Evolutionary conservation across 2,797 vertebrate genomes (phyloP), one percentile per base, ranked within the genome.

Genomic region (Melanogrammus aeglefinus): DNA sequence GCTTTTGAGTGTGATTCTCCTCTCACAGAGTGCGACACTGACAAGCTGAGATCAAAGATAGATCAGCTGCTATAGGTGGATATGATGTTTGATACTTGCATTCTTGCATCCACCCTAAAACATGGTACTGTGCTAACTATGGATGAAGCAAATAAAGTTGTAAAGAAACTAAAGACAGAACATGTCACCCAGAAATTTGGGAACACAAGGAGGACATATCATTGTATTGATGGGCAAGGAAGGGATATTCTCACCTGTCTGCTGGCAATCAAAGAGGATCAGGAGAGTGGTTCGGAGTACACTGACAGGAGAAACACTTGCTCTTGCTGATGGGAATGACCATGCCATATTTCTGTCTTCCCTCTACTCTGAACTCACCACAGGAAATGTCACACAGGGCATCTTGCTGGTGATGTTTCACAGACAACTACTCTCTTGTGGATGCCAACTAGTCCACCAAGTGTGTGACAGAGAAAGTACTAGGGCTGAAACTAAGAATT

Each of bases 161-260:
- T 35, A 2, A 31, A 14, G 14, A 72, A 72, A 72, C 71, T 72
- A 33, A 31, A 72, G 16, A 35, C 71, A 35, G 71, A 31, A 18
- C 9, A 31, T 1, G 70, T 31, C 8, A 31, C 29, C 24, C 14
- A 14, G n/a, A 72, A 31, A 14, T 72, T 33, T 33, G 21, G 70
- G 71, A 9, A 72, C 71, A 12, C 71, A 72, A 18, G 71, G 71
- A 13, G 71, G 71, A 72, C 71, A 70, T 70, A n/a, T 70, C 6
- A 70, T 24, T 13, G 1, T 70, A 27, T 13, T 70, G 10, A 70
- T 70, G 66, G 66, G 66, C 6, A 14, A 70, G 13, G 31, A 72
- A 4, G 12, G 31, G 29, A 72, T 10, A 72, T 72, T 72, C 71
- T 72, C 71, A 35, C 31, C 71, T 72, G 14, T 72, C 4, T 72